Evolutionary conservation across 2,797 vertebrate species (phyloP).

Genomic region (Ctenosaura bakeri): DNA sequence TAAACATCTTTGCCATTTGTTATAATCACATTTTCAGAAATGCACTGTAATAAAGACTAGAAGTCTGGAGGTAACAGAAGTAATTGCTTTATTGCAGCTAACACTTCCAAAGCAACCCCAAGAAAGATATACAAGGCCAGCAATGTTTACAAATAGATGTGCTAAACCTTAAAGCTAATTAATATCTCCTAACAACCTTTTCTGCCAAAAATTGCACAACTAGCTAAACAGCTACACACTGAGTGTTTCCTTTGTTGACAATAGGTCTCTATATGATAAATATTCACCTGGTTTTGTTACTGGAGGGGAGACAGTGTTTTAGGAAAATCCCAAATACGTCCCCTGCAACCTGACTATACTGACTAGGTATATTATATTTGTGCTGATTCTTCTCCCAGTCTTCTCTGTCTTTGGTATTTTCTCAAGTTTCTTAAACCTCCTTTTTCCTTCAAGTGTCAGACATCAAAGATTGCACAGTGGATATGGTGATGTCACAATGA

Average conservation of each 20-base stretch:
- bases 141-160: neutral
- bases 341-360: neutral
- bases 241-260: neutral
- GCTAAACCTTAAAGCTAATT: neutral
- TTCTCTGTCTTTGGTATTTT: neutral
- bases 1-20: slow-evolving; percentile 14
- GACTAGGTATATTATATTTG: neutral
- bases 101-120: neutral
- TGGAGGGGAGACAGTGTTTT: neutral
- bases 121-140: neutral
- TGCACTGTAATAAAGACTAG: slow-evolving; percentile 37
- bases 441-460: neutral
- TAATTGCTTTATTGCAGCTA: slow-evolving; percentile 30
- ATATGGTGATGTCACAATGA: neutral
- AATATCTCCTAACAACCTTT: neutral
- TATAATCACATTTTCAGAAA: slow-evolving; percentile 55
- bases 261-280: neutral
- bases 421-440: neutral
- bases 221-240: neutral
- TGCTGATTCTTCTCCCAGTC: neutral
- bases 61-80: slow-evolving; percentile 41
- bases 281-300: neutral
- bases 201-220: neutral
- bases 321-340: neutral
- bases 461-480: neutral